These are phyloP conservation scores for Vultur gryphus DNA, from an alignment of 2,797 vertebrate species.

Conservation along the genomic window DNA sequence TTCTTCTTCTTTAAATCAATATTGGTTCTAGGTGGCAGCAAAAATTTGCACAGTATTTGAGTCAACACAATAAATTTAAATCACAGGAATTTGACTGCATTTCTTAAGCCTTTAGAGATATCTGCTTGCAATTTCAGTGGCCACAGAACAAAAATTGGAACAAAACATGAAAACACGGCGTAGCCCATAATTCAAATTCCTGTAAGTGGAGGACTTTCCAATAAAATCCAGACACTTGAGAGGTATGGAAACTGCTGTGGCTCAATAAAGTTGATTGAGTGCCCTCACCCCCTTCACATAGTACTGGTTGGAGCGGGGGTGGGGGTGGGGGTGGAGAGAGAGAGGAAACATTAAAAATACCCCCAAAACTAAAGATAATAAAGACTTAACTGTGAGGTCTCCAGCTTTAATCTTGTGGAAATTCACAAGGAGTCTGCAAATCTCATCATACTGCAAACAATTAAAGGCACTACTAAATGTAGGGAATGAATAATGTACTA, in stretches of 20 bases:
- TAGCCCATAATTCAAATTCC: slow-evolving; percentile 10
- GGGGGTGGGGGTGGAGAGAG: rapidly evolving
- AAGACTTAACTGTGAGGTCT: not conserved
- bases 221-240: slow-evolving; percentile 17
- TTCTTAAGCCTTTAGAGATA: not conserved
- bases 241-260: not conserved
- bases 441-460: not conserved
- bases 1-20: not conserved
- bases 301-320: too few relatives aligned
- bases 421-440: not conserved
- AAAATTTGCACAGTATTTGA: not conserved
- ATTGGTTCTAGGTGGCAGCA: not conserved
- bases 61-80: not conserved
- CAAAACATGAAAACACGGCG: not conserved
- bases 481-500: not conserved
- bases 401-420: not conserved
- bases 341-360: not conserved
- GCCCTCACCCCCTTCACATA: not conserved
- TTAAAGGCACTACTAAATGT: not conserved
- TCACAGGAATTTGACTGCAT: not conserved
- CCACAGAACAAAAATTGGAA: not conserved
- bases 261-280: slow-evolving; percentile 47
- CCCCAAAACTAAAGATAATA: not conserved
- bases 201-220: slow-evolving; percentile 18
- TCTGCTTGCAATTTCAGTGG: not conserved